Percentiles rank a stretch among this genome's conserved stretches.
Evolutionary conservation across 2,113 vertebrate genomes (phyloP).

Genomic region (Crotophaga sulcirostris): DNA sequence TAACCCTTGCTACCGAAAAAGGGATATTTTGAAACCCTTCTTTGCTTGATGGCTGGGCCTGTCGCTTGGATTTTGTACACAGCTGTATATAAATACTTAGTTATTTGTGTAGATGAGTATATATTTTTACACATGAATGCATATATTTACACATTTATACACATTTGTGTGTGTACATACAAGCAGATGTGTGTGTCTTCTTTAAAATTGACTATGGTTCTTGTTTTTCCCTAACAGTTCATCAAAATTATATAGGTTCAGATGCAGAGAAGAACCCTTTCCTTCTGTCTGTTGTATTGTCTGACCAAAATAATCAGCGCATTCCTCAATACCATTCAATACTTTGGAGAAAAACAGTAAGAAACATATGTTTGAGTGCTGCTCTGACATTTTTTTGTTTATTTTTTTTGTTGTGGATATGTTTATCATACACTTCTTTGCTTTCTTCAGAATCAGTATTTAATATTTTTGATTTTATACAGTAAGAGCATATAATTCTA

Average conservation of each 20-base stretch:
- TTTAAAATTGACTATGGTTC: not conserved
- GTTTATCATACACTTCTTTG: not conserved
- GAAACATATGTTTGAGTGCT: slow-evolving; percentile 24
- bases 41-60: not conserved
- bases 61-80: rapidly evolving
- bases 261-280: slow-evolving; percentile 97
- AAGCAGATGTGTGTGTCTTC: not conserved
- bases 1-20: not conserved
- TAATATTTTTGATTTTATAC: not conserved
- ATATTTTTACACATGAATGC: not conserved
- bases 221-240: slow-evolving; percentile 79
- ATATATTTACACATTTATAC: not conserved
- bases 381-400: not conserved
- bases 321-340: slow-evolving; percentile 96
- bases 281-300: slow-evolving; percentile 95
- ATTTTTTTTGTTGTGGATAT: not conserved
- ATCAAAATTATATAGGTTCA: slow-evolving; percentile 95
- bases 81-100: not conserved
- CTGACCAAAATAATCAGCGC: slow-evolving; percentile 95
- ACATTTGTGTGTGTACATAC: rapidly evolving
- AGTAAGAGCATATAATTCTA: not conserved
- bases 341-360: slow-evolving; percentile 96
- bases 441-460: not conserved
- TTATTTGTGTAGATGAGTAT: not conserved
- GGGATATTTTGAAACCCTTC: not conserved